phyloP scores from a whole-genome alignment of 2,888 invertebrate species.

The Fabriciana adippe region DNA sequence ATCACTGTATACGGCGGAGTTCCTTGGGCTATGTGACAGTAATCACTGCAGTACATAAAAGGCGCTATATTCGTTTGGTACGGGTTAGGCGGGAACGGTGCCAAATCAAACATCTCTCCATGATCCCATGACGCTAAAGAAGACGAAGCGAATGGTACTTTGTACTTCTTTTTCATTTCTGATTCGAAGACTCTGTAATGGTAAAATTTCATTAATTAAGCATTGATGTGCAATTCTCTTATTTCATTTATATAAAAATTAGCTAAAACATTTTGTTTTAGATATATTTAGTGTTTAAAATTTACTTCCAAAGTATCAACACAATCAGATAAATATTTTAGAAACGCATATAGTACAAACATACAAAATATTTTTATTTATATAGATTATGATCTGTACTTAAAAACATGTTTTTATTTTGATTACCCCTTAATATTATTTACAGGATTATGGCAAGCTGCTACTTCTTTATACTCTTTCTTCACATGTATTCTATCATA shows the following conservation, averaged over 20 bases:
- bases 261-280: too few relatives aligned
- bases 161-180: constrained; percentile 67
- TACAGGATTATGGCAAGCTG: constrained; percentile 71
- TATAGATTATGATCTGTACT: too few relatives aligned
- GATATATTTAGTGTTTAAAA: background rate
- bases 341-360: too few relatives aligned
- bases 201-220: constrained; percentile 14
- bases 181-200: constrained; percentile 65
- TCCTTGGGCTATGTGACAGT: constrained; percentile 70
- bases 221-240: background rate
- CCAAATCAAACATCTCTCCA: constrained; percentile 64
- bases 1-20: constrained; percentile 66
- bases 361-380: too few relatives aligned
- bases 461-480: constrained; percentile 71
- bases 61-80: constrained; percentile 74
- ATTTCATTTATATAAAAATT: background rate
- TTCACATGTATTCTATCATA: constrained; percentile 70
- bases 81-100: constrained; percentile 71
- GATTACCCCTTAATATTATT: constrained; percentile 68
- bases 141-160: constrained; percentile 59
- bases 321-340: too few relatives aligned
- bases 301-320: too few relatives aligned
- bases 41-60: constrained; percentile 77
- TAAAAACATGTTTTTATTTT: background rate
- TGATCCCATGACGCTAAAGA: constrained; percentile 63